Evolutionary conservation across 2,113 vertebrate genomes (phyloP).

Genomic region (Uria lomvia): DNA sequence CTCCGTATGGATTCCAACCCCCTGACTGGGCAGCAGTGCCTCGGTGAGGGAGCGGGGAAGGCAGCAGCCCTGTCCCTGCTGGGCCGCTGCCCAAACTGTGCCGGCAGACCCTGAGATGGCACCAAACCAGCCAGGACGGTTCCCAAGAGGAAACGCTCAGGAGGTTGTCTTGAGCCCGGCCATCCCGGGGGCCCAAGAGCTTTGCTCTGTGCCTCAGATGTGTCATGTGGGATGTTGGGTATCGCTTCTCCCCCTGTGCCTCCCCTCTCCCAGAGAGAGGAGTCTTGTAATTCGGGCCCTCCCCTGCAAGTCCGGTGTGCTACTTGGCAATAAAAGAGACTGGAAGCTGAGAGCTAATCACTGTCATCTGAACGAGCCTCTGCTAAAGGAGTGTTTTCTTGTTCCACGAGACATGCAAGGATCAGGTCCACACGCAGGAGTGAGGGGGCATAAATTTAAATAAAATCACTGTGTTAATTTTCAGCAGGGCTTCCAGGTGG

Average conservation of each 20-base stretch:
- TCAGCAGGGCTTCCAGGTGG: neutral
- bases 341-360: neutral
- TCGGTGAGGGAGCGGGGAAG: neutral
- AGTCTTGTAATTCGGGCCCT: rapidly evolving
- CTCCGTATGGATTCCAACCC: rapidly evolving
- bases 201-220: rapidly evolving
- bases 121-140: rapidly evolving
- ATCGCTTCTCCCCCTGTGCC: neutral
- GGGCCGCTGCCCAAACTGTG: rapidly evolving
- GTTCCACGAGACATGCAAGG: neutral
- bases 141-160: rapidly evolving
- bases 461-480: neutral
- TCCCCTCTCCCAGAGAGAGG: no score
- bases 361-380: rapidly evolving
- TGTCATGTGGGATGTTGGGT: rapidly evolving
- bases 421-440: neutral
- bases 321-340: neutral
- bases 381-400: neutral
- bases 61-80: neutral
- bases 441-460: neutral
- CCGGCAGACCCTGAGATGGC: rapidly evolving
- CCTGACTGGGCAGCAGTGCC: neutral
- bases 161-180: neutral
- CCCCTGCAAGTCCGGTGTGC: no score
- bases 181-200: rapidly evolving